These are phyloP conservation scores for Barnardius zonarius DNA, from an alignment of 2,113 vertebrate genomes.

Conservation along the genomic window DNA sequence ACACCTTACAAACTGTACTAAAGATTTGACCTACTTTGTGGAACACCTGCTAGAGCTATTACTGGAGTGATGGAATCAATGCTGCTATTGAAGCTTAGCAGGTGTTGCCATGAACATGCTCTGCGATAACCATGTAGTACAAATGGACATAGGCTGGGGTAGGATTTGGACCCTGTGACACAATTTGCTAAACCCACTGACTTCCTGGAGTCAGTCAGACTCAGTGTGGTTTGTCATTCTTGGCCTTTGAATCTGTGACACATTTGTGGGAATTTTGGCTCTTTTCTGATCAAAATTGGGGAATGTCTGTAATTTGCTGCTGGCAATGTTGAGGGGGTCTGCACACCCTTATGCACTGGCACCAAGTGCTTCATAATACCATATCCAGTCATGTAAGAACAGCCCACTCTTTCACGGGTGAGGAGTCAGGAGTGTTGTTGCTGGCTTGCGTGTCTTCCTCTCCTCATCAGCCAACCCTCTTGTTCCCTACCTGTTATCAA, in stretches of 20 bases:
- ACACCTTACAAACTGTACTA: neutral
- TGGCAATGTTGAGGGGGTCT: neutral
- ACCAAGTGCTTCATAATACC: neutral
- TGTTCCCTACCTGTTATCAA: neutral
- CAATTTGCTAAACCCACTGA: neutral
- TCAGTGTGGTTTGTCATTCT: neutral
- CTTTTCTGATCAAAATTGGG: neutral
- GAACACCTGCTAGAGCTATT: neutral
- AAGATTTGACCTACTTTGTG: neutral
- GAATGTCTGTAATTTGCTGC: neutral
- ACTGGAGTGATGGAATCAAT: neutral
- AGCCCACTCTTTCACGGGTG: neutral
- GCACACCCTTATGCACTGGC: neutral
- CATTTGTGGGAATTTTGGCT: neutral
- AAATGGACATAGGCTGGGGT: neutral
- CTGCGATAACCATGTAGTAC: neutral
- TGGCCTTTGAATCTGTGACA: neutral
- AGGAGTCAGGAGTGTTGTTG: neutral
- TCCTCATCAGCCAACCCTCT: neutral
- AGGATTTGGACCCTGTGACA: neutral
- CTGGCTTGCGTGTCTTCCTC: neutral
- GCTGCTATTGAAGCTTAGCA: neutral
- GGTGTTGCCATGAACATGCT: neutral
- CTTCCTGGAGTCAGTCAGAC: neutral
- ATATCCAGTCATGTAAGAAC: accelerated